phyloP scores from a whole-genome alignment of 1,140 invertebrate species.

The Lysiphlebus fabarum region DNA sequence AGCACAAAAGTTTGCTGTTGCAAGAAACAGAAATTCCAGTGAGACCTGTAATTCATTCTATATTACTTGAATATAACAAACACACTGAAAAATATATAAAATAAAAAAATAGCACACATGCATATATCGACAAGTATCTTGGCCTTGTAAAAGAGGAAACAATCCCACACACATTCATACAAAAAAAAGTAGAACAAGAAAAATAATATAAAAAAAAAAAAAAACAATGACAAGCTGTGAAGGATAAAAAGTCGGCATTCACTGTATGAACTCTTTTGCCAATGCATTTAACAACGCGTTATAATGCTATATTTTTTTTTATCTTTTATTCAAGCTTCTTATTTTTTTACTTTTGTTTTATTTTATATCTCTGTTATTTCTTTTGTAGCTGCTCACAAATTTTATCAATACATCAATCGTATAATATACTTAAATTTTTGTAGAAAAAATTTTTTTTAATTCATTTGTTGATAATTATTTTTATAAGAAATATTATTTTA shows the following conservation, averaged over 20 bases:
- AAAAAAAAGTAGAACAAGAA: neutral
- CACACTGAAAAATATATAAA: conserved; percentile 7
- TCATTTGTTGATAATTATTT: too few species aligned
- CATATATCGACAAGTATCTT: neutral
- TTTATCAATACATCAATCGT: conserved; percentile 39
- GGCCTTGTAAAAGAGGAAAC: neutral
- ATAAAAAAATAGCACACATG: neutral
- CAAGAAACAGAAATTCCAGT: conserved; percentile 53
- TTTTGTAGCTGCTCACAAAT: conserved; percentile 29
- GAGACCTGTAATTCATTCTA: conserved; percentile 51
- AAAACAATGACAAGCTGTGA: conserved; percentile 5
- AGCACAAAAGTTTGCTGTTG: conserved; percentile 13
- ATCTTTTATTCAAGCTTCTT: conserved; percentile 37
- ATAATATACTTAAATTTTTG: too few species aligned
- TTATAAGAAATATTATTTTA: neutral
- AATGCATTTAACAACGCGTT: conserved; percentile 33
- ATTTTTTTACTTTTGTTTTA: too few species aligned
- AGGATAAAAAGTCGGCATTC: neutral
- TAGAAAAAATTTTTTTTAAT: too few species aligned
- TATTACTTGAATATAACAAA: conserved; percentile 37
- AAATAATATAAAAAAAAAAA: neutral
- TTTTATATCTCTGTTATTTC: too few species aligned
- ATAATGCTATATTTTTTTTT: conserved; percentile 30
- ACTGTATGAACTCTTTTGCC: conserved; percentile 13
- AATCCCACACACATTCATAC: neutral